phyloP scores from a whole-genome alignment of 2,888 invertebrate species.

The Encarsia formosa region DNA sequence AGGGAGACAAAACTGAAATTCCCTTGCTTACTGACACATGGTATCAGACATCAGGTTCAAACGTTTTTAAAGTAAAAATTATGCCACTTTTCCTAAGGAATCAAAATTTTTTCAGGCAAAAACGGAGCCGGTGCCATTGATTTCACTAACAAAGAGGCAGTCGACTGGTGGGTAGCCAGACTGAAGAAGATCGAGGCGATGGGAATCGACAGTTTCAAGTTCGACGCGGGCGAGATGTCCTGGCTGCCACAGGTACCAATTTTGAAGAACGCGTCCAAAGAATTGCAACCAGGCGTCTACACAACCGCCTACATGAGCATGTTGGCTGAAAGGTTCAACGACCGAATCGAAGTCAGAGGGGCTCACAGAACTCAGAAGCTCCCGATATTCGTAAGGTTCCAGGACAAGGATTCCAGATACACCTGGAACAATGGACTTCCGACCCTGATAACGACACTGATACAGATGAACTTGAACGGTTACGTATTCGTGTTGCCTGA shows the following conservation, averaged over 20 bases:
- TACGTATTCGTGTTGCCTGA: constrained; percentile 72
- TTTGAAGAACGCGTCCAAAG: constrained; percentile 55
- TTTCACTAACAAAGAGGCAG: constrained; percentile 67
- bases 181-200: constrained; percentile 57
- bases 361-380: constrained; percentile 66
- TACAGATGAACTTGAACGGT: constrained; percentile 58
- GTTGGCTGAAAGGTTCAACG: constrained; percentile 58
- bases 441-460: constrained; percentile 67
- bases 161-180: constrained; percentile 57
- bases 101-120: constrained; percentile 13
- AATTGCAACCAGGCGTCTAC: constrained; percentile 58
- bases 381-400: constrained; percentile 71
- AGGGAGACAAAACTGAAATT: no score
- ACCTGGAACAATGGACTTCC: constrained; percentile 66
- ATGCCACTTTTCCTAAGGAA: no score
- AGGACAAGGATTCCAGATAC: constrained; percentile 73
- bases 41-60: no score
- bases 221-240: constrained; percentile 75
- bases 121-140: constrained; percentile 63
- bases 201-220: constrained; percentile 73
- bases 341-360: constrained; percentile 67
- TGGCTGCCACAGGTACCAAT: constrained; percentile 64
- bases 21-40: no score
- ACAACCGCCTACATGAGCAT: constrained; percentile 58
- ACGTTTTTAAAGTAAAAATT: no score